Percentiles rank a stretch among this genome's conserved stretches.
phyloP scores from a whole-genome alignment of 2,797 vertebrate species.

The Falco rusticolus region DNA sequence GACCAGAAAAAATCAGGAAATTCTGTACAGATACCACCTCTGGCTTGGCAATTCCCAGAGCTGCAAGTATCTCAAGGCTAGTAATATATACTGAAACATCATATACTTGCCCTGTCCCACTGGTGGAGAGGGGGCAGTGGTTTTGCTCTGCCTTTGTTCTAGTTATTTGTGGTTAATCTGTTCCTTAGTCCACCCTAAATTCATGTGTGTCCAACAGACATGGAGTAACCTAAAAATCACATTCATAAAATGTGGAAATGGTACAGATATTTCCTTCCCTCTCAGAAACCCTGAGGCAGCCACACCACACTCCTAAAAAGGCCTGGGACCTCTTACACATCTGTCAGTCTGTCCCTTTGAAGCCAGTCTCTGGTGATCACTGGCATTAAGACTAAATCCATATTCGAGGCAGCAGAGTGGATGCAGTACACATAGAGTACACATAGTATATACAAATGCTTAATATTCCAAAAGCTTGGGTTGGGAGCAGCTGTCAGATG shows the following conservation, averaged over 20 bases:
- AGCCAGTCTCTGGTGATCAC: neutral
- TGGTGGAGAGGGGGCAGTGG: neutral
- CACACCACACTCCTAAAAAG: neutral
- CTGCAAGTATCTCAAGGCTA: neutral
- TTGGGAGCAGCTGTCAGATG: neutral
- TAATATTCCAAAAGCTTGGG: slow-evolving; percentile 1
- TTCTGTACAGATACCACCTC: neutral
- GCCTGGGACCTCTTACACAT: neutral
- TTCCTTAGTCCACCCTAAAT: neutral
- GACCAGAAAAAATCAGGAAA: neutral
- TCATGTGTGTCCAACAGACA: neutral
- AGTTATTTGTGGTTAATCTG: neutral
- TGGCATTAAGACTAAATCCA: neutral
- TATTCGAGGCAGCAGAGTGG: neutral
- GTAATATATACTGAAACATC: neutral
- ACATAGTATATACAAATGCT: neutral
- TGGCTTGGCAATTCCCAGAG: neutral
- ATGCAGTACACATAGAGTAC: neutral
- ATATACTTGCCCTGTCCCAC: neutral
- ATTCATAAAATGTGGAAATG: neutral
- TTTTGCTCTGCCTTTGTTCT: neutral
- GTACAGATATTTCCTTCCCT: neutral
- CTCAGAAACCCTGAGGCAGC: neutral
- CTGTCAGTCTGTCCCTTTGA: neutral
- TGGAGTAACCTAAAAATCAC: neutral